phyloP scores from a whole-genome alignment of 1,140 invertebrate species.

The Alviniconcha marisindica region DNA sequence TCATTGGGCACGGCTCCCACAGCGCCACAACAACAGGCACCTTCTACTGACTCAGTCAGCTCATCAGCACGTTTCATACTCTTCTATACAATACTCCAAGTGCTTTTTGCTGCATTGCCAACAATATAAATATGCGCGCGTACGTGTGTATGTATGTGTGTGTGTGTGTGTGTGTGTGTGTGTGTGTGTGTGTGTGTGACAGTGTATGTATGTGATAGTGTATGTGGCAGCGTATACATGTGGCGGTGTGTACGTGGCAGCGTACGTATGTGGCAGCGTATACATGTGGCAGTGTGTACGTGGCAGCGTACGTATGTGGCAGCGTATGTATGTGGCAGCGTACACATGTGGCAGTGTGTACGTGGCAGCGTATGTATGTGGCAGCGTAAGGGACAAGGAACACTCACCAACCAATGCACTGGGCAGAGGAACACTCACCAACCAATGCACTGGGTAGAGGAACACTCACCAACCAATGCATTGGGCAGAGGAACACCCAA shows the following conservation, averaged over 20 bases:
- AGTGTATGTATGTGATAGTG: constrained; percentile 14
- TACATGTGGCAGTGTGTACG: not conserved
- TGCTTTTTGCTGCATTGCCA: not conserved
- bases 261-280: constrained; percentile 4
- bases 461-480: too few relatives aligned
- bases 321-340: not conserved
- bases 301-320: not conserved
- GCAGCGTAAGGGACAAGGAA: too few relatives aligned
- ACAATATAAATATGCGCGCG: too few relatives aligned
- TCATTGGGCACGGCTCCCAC: too few relatives aligned
- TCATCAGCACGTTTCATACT: not conserved
- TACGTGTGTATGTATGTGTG: not conserved
- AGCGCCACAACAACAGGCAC: too few relatives aligned
- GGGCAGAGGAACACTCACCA: too few relatives aligned
- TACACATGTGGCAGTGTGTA: not conserved
- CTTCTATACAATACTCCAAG: not conserved
- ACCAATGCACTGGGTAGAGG: too few relatives aligned
- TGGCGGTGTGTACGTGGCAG: not conserved
- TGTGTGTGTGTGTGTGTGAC: constrained; percentile 10
- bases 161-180: not conserved
- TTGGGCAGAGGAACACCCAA: too few relatives aligned
- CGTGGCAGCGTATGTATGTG: not conserved
- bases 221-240: constrained; percentile 4
- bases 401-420: too few relatives aligned
- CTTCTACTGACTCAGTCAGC: too few relatives aligned